phyloP scores from a whole-genome alignment of 2,888 invertebrate genomes.

The Hirtodrosophila duncani region DNA sequence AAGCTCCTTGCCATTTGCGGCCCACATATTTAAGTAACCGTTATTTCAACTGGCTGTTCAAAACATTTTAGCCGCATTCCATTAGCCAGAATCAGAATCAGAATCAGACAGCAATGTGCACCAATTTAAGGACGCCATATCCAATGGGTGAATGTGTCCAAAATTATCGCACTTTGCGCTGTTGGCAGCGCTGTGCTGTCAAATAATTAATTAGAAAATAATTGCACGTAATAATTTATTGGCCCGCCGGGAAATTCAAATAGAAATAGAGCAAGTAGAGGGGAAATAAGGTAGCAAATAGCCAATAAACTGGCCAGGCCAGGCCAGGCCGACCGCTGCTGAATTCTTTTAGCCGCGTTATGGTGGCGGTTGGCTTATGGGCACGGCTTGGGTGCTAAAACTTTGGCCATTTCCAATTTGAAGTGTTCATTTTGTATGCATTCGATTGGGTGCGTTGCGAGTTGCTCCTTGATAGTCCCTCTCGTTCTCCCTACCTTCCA shows the following conservation, averaged over 20 bases:
- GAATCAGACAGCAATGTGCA: constrained; percentile 24
- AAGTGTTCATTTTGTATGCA: constrained; percentile 61
- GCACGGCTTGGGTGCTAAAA: constrained; percentile 2
- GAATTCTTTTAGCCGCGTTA: constrained; percentile 44
- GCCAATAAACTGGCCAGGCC: too few relatives aligned
- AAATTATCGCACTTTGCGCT: constrained; percentile 53
- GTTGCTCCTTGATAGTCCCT: constrained; percentile 11
- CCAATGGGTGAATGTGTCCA: constrained; percentile 39
- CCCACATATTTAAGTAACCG: constrained; percentile 56
- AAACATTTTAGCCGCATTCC: constrained; percentile 38
- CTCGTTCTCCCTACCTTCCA: too few relatives aligned
- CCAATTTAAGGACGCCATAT: constrained; percentile 56
- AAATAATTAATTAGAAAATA: constrained; percentile 73
- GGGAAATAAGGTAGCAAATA: constrained; percentile 33
- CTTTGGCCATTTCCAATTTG: constrained; percentile 39
- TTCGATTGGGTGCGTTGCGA: constrained; percentile 49
- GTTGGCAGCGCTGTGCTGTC: constrained; percentile 53
- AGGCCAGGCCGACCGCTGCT: constrained; percentile 30
- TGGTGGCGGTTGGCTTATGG: background rate
- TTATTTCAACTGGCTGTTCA: constrained; percentile 26
- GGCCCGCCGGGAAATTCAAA: constrained; percentile 47
- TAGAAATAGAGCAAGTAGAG: constrained; percentile 15
- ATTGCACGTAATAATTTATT: constrained; percentile 71
- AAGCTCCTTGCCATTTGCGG: constrained; percentile 19
- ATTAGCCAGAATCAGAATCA: too few relatives aligned